Base-by-base conservation (phyloP, 2,888 invertebrate species). In the Clepsis dumicolana region DNA sequence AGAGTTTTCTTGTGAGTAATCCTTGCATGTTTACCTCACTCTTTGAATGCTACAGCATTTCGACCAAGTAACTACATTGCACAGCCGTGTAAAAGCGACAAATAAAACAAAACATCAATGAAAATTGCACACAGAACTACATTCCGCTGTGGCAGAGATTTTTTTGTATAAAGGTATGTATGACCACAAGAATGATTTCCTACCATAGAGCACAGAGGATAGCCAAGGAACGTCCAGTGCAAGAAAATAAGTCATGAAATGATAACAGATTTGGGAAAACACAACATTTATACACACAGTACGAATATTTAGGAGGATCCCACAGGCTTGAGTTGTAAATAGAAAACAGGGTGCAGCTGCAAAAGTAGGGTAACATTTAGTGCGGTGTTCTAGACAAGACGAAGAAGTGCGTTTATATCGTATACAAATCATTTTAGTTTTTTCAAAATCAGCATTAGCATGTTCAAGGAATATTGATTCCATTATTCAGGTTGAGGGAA, bases 331-430 rank as follows among this genome's bases (percentile, higher is more conserved):
- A 78, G 77, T 85, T 74, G 79, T 21, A 71, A 81, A 81, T 76
- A 80, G 74, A 81, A 84, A 83, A 77, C 75, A 77, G 83, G 83
- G 81, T 80, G 92, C 48, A 48, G 48, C 68, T 91, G 91, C 87
- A 86, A 74, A 81, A 72, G 78, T 76, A 80, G 82, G 85, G 82
- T 84, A 86, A 93, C 92, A 91, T 85, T 86, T 83, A 90, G 92
- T 93, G 93, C 93, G 80, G 80, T 82, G 74, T 80, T 81, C 81
- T 84, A 87, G 78, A 86, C 82, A 88, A 87, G 82, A 88, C 78
- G 83, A 84, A 82, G 84, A 84, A 79, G 92, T 92, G 93, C 91
- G 62, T 57, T 62, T 78, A 77, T n/a, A 71, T 76, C 77, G 79
- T 79, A 82, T 80, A 77, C 78, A 79, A 78, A 80, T 78, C 75